Percentiles rank a stretch among this genome's conserved stretches.
Conservation (phyloP, 1,140 invertebrate species). For the Oedothorax gibbosus region DNA sequence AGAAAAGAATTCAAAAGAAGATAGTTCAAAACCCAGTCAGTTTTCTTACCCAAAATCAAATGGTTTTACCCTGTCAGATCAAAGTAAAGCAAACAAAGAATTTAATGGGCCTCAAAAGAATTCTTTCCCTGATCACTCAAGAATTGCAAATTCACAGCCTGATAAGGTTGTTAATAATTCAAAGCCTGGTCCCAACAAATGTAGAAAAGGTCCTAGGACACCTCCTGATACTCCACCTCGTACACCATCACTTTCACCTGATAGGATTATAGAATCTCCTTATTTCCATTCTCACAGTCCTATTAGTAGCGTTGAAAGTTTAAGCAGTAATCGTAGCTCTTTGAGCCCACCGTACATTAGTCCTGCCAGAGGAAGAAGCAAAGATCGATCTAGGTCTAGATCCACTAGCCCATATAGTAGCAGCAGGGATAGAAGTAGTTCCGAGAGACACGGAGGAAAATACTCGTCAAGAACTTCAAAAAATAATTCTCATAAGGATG, state of each 20-base stretch:
- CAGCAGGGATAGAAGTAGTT: conserved; percentile 22
- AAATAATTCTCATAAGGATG: conserved; percentile 25
- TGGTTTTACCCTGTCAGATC: conserved; percentile 46
- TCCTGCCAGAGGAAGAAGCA: conserved; percentile 39
- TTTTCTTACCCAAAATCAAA: conserved; percentile 57
- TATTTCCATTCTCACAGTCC: conserved; percentile 60
- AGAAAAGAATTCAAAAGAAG: conserved; percentile 33
- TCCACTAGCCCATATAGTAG: conserved; percentile 59
- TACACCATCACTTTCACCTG: conserved; percentile 63
- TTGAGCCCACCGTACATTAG: conserved; percentile 48
- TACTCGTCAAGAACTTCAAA: conserved; percentile 35
- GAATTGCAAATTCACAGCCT: conserved; percentile 8
- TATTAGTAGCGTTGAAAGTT: conserved; percentile 59
- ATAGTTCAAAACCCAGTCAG: conserved; percentile 12
- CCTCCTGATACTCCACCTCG: conserved; percentile 65
- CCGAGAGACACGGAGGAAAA: conserved; percentile 34
- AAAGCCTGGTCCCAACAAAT: conserved; percentile 19
- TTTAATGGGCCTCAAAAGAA: conserved; percentile 6
- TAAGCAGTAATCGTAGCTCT: conserved; percentile 51
- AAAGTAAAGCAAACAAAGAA: conserved; percentile 35
- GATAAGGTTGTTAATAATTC: no score
- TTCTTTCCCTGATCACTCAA: conserved; percentile 56
- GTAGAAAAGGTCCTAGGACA: conserved; percentile 62
- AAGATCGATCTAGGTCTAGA: conserved; percentile 54
- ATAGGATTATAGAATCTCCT: conserved; percentile 53